A percentile compares a stretch with the other conserved stretches of the same genome.
Conservation (phyloP, 2,888 invertebrate genomes). For the Harpagoxenus sublaevis region DNA sequence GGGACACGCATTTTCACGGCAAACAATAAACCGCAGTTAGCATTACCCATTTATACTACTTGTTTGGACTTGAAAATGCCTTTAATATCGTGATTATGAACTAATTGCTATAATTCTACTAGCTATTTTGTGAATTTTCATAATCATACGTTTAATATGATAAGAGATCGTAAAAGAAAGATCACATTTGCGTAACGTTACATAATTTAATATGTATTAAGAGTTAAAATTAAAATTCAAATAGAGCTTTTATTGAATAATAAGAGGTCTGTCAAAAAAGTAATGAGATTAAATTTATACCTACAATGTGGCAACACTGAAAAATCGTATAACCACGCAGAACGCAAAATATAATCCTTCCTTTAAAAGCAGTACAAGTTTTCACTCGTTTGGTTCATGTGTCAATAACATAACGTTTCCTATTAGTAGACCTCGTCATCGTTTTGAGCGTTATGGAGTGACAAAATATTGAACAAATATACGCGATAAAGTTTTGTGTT, state of each 20-base stretch:
- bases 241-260: background rate
- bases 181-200: background rate
- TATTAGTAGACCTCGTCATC: too few relatives aligned
- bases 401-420: too few relatives aligned
- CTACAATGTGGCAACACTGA: too few relatives aligned
- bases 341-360: too few relatives aligned
- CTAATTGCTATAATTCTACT: background rate
- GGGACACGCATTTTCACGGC: constrained; percentile 51
- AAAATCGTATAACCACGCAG: too few relatives aligned
- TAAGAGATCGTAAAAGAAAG: background rate
- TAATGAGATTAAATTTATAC: too few relatives aligned
- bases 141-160: background rate
- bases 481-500: too few relatives aligned
- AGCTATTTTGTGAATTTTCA: background rate
- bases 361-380: too few relatives aligned
- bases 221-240: background rate
- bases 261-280: background rate
- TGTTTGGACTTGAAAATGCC: background rate
- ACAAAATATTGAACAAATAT: too few relatives aligned
- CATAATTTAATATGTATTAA: background rate
- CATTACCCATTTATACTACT: constrained; percentile 32
- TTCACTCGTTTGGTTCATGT: too few relatives aligned
- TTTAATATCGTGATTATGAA: constrained; percentile 13
- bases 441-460: too few relatives aligned
- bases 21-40: constrained; percentile 56